phyloP scores from a whole-genome alignment of 2,797 vertebrate species.

The Crocodylus rhombifer region DNA sequence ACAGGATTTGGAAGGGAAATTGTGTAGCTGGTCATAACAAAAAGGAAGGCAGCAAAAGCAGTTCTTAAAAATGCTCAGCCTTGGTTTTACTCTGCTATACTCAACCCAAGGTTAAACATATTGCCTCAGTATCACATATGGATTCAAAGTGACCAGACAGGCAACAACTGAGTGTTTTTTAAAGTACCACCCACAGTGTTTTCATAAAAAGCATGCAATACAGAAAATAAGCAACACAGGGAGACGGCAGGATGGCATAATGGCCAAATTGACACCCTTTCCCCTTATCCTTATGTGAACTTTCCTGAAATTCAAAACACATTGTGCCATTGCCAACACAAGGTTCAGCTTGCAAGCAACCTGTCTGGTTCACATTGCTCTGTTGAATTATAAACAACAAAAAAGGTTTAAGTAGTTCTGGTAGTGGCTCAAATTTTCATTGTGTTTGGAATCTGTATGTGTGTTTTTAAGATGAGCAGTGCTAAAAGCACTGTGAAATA shows the following conservation, averaged over 20 bases:
- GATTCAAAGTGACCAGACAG: neutral
- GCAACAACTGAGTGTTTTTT: neutral
- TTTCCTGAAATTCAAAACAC: slow-evolving; percentile 10
- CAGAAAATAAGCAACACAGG: neutral
- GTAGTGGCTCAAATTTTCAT: neutral
- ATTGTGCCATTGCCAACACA: neutral
- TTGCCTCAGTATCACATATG: neutral
- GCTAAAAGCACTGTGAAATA: neutral
- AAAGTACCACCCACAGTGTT: neutral
- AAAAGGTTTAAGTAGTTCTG: neutral
- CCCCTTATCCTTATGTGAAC: neutral
- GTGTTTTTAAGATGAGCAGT: neutral
- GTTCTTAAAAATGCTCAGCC: neutral
- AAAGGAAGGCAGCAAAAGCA: neutral
- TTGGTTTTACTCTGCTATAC: neutral
- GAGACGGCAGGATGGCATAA: neutral
- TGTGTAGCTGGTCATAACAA: neutral
- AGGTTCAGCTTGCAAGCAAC: neutral
- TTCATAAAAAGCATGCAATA: neutral
- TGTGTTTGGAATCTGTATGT: neutral
- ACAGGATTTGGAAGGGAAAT: neutral
- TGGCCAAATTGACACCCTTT: neutral
- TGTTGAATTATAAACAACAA: neutral
- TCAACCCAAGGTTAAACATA: neutral
- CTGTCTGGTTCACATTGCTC: neutral